Evolutionary conservation across 1,140 invertebrate species (phyloP).

Genomic region (Harpegnathos saltator): DNA sequence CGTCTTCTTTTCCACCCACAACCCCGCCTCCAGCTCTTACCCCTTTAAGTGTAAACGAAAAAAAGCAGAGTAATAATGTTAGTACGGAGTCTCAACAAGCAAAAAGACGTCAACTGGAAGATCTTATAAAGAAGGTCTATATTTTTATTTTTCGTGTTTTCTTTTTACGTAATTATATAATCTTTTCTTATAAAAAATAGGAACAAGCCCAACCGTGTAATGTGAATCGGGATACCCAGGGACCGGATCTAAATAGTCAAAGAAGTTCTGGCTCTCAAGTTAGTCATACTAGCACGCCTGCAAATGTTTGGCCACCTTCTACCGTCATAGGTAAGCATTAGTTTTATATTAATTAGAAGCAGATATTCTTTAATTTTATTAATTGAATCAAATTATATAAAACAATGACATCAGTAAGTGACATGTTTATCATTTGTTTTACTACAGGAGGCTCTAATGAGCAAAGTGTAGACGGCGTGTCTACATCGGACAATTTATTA

Average conservation of each 20-base stretch:
- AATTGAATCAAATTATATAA: background rate
- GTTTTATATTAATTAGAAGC: background rate
- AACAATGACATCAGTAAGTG: background rate
- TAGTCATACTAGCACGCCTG: constrained; percentile 79
- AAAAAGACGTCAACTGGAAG: constrained; percentile 81
- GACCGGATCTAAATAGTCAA: constrained; percentile 74
- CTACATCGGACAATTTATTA: constrained; percentile 78
- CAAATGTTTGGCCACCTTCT: constrained; percentile 77
- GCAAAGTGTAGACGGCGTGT: constrained; percentile 76
- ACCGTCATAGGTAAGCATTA: constrained; percentile 70
- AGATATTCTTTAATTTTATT: background rate
- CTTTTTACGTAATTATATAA: background rate
- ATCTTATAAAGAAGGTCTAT: constrained; percentile 81
- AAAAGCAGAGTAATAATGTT: constrained; percentile 75
- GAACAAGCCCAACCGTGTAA: constrained; percentile 77
- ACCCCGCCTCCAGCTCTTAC: constrained; percentile 70
- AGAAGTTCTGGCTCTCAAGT: constrained; percentile 77
- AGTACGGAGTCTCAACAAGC: constrained; percentile 73
- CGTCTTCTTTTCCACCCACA: constrained; percentile 65
- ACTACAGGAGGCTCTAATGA: constrained; percentile 72
- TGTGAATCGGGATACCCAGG: constrained; percentile 77
- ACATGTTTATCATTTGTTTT: background rate
- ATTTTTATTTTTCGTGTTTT: background rate
- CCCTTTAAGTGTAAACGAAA: constrained; percentile 65
- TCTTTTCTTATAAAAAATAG: constrained; percentile 56